These are phyloP conservation scores for Aphidius ervi DNA, from an alignment of 1,140 invertebrate species.

Conservation along the genomic window DNA sequence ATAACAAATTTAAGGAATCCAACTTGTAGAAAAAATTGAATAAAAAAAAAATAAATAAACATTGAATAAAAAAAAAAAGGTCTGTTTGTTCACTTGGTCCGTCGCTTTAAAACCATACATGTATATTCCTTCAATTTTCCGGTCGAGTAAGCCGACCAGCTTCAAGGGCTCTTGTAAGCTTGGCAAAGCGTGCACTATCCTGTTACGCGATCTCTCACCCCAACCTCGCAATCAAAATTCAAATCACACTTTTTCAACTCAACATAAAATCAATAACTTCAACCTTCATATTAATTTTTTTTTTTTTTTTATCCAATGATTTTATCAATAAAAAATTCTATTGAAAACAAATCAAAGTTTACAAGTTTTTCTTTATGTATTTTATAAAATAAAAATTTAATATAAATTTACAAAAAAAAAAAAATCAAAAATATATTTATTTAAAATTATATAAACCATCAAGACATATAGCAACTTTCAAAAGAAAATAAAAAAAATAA, in stretches of 20 bases:
- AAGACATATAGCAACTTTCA: constrained; percentile 15
- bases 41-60: background rate
- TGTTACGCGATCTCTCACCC: constrained; percentile 51
- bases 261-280: constrained; percentile 53
- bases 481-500: constrained; percentile 26
- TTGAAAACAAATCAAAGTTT: constrained; percentile 37
- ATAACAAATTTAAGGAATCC: too few relatives aligned
- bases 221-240: constrained; percentile 53
- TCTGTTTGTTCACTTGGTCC: constrained; percentile 20
- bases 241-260: constrained; percentile 54
- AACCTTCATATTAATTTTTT: constrained; percentile 24
- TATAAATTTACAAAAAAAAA: background rate
- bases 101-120: constrained; percentile 37
- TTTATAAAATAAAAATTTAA: background rate
- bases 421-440: background rate
- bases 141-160: constrained; percentile 46
- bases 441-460: background rate
- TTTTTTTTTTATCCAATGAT: constrained; percentile 15
- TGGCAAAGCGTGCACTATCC: constrained; percentile 56
- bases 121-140: constrained; percentile 49
- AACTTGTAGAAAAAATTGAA: too few relatives aligned
- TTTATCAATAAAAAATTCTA: constrained; percentile 2
- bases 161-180: constrained; percentile 48
- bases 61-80: background rate
- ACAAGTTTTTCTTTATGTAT: constrained; percentile 18